These are phyloP conservation scores for Nyleta sp. DNA, from an alignment of 2,888 invertebrate species.

Conservation along the genomic window DNA sequence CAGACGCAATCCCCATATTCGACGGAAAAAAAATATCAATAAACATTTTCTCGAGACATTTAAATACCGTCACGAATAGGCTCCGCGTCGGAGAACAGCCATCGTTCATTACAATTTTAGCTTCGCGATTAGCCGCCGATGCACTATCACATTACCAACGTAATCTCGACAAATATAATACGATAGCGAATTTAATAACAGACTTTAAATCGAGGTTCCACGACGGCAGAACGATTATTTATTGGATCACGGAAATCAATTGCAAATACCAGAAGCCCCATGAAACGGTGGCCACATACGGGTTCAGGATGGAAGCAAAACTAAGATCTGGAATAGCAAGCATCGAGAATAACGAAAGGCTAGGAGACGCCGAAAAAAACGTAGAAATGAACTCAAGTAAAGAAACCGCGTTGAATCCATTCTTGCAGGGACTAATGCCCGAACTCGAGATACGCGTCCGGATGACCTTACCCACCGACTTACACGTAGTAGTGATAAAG, in stretches of 20 bases:
- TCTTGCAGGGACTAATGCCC: background rate
- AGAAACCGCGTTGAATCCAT: background rate
- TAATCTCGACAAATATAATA: background rate
- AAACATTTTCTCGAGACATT: background rate
- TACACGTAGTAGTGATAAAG: background rate
- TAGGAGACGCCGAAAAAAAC: background rate
- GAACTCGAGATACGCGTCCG: background rate
- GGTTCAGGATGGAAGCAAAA: background rate
- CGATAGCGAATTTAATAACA: background rate
- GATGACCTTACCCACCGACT: background rate
- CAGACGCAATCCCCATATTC: too few relatives aligned
- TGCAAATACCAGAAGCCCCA: background rate
- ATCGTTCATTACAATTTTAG: background rate
- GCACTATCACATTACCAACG: background rate
- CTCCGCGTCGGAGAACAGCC: background rate
- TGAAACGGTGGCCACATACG: background rate
- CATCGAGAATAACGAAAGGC: background rate
- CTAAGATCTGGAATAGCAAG: background rate
- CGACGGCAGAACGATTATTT: background rate
- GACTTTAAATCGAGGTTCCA: background rate
- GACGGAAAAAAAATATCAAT: too few relatives aligned
- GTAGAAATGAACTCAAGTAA: background rate
- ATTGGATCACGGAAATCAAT: background rate
- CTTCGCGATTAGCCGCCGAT: background rate
- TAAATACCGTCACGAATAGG: background rate